Conservation (phyloP, 2,797 vertebrate species). For the Mustela erminea region DNA sequence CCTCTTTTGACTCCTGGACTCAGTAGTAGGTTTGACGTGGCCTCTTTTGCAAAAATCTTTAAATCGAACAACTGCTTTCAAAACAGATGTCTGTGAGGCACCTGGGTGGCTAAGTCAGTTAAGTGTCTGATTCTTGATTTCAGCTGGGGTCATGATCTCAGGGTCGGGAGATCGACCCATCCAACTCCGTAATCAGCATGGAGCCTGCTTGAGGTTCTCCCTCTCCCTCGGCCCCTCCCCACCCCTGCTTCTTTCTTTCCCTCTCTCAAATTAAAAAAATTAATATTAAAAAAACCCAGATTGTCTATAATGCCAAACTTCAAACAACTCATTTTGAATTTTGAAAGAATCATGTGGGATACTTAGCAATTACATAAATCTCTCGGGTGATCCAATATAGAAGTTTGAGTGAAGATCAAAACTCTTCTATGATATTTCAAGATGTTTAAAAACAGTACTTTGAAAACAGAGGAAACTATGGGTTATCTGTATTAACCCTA, state of each 20-base stretch:
- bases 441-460: slow-evolving; percentile 18
- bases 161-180: background rate
- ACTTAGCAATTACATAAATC: background rate
- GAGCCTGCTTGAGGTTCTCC: background rate
- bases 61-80: slow-evolving; percentile 21
- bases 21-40: too few relatives aligned
- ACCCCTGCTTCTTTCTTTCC: background rate
- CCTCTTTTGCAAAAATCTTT: slow-evolving; percentile 14
- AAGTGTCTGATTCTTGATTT: background rate
- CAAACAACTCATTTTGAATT: background rate
- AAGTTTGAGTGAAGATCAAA: background rate
- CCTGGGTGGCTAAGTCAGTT: background rate
- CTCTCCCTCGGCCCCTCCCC: background rate
- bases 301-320: background rate
- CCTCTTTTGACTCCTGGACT: too few relatives aligned
- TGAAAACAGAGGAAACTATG: background rate
- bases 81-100: background rate
- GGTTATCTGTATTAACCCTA: background rate
- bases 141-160: background rate
- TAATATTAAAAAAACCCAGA: background rate
- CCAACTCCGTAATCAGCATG: background rate
- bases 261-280: background rate
- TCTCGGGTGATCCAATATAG: background rate
- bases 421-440: background rate
- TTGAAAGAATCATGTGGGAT: background rate